phyloP scores from a whole-genome alignment of 1,140 invertebrate species.

The Trichogramma pretiosum region DNA sequence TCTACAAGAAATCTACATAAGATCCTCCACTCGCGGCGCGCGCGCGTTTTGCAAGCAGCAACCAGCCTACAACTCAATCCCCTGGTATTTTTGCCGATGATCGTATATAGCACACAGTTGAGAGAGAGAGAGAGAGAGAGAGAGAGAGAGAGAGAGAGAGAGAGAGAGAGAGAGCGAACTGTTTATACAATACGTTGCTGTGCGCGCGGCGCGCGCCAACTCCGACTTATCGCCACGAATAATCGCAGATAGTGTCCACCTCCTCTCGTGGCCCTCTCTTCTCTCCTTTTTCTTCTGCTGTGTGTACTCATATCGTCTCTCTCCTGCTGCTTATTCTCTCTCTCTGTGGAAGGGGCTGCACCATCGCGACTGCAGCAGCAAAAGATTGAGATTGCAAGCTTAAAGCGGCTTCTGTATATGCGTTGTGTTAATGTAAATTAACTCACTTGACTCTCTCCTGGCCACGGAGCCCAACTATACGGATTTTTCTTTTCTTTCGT shows the following conservation, averaged over 20 bases:
- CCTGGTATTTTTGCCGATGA: constrained; percentile 20
- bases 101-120: constrained; percentile 2
- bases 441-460: no score
- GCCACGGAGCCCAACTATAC: no score
- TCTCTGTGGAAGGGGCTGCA: no score
- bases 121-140: no score
- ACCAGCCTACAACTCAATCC: constrained; percentile 46
- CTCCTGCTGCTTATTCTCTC: constrained; percentile 8
- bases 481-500: neutral
- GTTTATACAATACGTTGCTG: no score
- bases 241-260: constrained; percentile 41
- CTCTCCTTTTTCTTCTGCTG: no score
- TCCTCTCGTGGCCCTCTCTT: constrained; percentile 7
- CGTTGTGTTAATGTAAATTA: constrained; percentile 20
- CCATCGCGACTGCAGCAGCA: neutral
- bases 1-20: constrained; percentile 51
- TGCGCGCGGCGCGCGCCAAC: constrained; percentile 22
- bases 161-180: no score
- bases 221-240: constrained; percentile 34
- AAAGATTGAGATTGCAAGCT: constrained; percentile 16
- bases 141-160: no score
- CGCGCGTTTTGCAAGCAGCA: no score
- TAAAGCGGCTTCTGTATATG: constrained; percentile 17
- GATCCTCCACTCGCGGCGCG: constrained; percentile 45
- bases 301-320: constrained; percentile 40